Conservation (phyloP, 2,888 invertebrate genomes). For the Caenorhabditis zanzibari region DNA sequence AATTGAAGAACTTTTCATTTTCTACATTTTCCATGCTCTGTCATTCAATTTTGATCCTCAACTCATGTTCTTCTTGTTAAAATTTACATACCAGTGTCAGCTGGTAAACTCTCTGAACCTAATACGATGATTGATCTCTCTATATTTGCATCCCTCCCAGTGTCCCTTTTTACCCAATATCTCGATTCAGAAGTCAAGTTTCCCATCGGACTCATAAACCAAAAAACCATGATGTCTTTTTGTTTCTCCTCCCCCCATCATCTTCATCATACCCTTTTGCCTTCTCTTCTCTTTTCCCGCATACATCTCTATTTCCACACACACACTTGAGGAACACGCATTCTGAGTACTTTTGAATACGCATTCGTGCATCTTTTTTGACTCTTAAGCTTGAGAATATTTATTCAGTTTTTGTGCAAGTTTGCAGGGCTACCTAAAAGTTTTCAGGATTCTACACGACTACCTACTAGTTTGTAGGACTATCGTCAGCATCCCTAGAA, state of each 20-base stretch:
- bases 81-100: neutral
- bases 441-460: no score
- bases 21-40: no score
- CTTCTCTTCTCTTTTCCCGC: neutral
- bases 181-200: neutral
- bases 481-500: neutral
- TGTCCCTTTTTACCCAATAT: neutral
- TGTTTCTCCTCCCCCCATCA: constrained; percentile 7
- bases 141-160: neutral
- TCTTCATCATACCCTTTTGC: no score
- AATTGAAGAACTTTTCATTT: no score
- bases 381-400: no score
- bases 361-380: neutral
- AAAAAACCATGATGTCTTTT: constrained; percentile 57
- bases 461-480: no score
- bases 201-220: constrained; percentile 57
- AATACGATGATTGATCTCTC: neutral
- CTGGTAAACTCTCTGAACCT: neutral
- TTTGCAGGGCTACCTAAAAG: no score
- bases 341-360: constrained; percentile 6
- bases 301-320: no score
- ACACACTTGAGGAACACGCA: no score
- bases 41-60: neutral
- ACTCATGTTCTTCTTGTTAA: neutral
- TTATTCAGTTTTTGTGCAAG: neutral